Base-by-base conservation (phyloP, 2,113 vertebrate genomes). In the Nothobranchius kuhntae region DNA sequence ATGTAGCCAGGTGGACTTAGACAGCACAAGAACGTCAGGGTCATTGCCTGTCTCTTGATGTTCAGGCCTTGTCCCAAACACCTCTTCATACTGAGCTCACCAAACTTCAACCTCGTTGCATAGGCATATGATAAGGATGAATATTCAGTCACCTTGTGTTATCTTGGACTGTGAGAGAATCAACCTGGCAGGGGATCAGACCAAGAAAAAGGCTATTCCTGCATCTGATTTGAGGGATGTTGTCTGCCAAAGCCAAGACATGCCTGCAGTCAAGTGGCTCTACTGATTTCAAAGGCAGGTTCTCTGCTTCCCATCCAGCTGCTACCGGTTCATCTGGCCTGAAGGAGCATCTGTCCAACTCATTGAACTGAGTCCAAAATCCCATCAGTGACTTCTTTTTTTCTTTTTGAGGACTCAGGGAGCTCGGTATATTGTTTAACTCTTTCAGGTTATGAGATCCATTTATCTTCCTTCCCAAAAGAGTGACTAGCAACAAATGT, bases 301-400 rank as follows among this genome's bases (percentile, higher is more conserved):
- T 30, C 30, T 4, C 70, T 76, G 78, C 65, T 78, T 63, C 30
- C 53, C 42, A 30, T 78, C 84, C 82, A 86, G 77, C 81, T 73
- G 77, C 72, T 66, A 47, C 36, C 51, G 11, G 47, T 69, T 67
- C 73, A 70, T 80, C 68, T 71, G 74, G 77, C 72, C 81, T 14
- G 7, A 60, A 77, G 78, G 66, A 86, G 82, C 82, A 86, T 86
- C 84, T 89, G 87, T 83, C 77, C 68, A 26, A 77, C 56, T 54
- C 73, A 77, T 50, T 78, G 75, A 84, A 75, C 60, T 81, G 44
- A 62, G 38, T 78, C 81, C 78, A 86, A 83, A 53, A n/a, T 62
- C 73, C 86, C 78, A 86, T 77, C 64, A 77, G 77, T 69, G 30
- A 30, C 30, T 30, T 53, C 30, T 68, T 62, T 52, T 61, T 48